Evolutionary conservation across 92 coral and sea anemone species (phyloP).

Genomic region (Parazoanthus swiftii): DNA sequence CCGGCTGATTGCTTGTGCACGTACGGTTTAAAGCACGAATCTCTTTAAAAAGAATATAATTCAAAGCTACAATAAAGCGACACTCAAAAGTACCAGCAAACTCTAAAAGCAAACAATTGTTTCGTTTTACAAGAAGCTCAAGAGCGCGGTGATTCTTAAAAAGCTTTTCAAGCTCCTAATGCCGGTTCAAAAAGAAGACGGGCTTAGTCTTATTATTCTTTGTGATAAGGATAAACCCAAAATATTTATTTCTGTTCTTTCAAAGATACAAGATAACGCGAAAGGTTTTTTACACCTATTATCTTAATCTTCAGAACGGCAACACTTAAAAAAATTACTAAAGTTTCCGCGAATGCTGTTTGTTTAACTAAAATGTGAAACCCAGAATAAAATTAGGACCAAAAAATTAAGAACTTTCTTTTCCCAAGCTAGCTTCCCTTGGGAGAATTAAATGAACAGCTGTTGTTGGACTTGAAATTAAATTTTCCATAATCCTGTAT

Average conservation of each 20-base stretch:
- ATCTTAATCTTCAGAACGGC: constrained; percentile 21
- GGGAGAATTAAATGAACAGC: constrained; percentile 25
- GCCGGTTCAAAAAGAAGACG: not conserved
- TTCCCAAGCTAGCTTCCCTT: constrained; percentile 16
- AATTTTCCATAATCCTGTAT: constrained; percentile 8
- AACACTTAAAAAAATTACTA: constrained; percentile 2
- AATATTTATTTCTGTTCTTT: constrained; percentile 14
- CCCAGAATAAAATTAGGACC: not conserved
- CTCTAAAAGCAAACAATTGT: not conserved
- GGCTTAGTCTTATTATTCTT: constrained; percentile 15
- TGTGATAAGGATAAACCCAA: constrained; percentile 1
- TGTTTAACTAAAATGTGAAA: not conserved
- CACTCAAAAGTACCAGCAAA: not conserved
- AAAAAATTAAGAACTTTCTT: not conserved
- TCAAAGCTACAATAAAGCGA: not conserved
- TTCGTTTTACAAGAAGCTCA: not conserved
- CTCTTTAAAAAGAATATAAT: not conserved
- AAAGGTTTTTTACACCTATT: constrained; percentile 13
- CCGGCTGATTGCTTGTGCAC: not conserved
- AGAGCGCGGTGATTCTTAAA: not conserved
- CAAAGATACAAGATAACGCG: constrained; percentile 11
- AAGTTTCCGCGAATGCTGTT: not conserved
- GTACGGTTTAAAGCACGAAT: not conserved
- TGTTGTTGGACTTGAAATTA: not conserved
- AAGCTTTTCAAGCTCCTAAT: constrained; percentile 2